phyloP scores from a whole-genome alignment of 1,140 invertebrate genomes.

The Orchestia grillus region DNA sequence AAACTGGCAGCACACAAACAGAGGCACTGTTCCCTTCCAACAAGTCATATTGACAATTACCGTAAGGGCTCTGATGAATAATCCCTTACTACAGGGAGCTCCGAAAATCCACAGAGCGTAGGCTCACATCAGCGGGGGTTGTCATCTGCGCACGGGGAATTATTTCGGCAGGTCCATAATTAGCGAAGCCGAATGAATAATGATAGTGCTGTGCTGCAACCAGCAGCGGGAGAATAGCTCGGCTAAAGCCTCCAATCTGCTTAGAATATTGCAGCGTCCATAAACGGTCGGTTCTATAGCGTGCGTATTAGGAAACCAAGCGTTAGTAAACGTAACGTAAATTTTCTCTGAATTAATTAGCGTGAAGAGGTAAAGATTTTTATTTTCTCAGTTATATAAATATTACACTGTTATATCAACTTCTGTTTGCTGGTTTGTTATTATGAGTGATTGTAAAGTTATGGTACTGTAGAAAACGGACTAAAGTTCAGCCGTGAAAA shows the following conservation, averaged over 20 bases:
- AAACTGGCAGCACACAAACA: background rate
- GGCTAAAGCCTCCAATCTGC: background rate
- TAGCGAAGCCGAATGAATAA: background rate
- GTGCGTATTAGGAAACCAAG: too few species aligned
- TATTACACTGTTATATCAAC: too few species aligned
- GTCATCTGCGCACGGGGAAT: background rate
- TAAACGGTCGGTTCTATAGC: background rate
- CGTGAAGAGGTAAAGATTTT: too few species aligned
- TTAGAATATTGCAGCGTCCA: background rate
- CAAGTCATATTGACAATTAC: background rate
- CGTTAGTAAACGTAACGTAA: too few species aligned
- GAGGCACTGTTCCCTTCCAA: background rate
- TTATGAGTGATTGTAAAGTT: too few species aligned
- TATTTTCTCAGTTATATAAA: too few species aligned
- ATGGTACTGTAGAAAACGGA: too few species aligned
- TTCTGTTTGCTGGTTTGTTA: too few species aligned
- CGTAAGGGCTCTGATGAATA: background rate
- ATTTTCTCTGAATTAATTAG: too few species aligned
- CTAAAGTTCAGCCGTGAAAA: too few species aligned
- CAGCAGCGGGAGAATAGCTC: background rate
- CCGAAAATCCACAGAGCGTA: background rate
- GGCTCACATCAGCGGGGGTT: background rate
- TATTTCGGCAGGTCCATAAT: background rate
- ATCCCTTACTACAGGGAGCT: background rate
- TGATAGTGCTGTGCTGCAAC: background rate